phyloP scores from a whole-genome alignment of 2,797 vertebrate genomes.

The Cossypha dichroa region DNA sequence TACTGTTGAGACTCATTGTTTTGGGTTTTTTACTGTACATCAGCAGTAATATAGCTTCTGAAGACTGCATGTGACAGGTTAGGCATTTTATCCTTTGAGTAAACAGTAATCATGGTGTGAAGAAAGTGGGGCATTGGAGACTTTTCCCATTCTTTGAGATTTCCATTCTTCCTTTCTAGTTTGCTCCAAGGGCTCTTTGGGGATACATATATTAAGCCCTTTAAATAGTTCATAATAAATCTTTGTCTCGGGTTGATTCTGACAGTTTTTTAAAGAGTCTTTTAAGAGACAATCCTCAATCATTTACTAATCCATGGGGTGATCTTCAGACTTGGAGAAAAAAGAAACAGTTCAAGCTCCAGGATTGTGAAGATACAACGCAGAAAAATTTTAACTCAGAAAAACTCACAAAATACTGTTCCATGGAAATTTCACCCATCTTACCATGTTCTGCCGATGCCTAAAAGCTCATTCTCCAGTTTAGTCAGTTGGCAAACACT shows the following conservation, averaged over 20 bases:
- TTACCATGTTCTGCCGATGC: not conserved
- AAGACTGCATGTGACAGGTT: conserved; percentile 79
- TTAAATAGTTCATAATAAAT: conserved; percentile 89
- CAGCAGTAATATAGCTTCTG: conserved; percentile 75
- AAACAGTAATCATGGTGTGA: conserved; percentile 82
- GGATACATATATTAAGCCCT: conserved; percentile 88
- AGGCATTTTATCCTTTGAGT: conserved; percentile 83
- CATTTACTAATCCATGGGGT: conserved; percentile 86
- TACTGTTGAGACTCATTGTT: conserved; percentile 66
- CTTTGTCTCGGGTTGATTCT: conserved; percentile 87
- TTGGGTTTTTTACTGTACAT: conserved; percentile 71
- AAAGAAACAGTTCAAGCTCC: conserved; percentile 69
- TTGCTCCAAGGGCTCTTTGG: conserved; percentile 86
- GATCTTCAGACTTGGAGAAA: conserved; percentile 78
- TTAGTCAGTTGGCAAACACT: conserved; percentile 3
- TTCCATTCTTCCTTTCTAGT: conserved; percentile 84
- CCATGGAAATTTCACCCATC: conserved; percentile 29
- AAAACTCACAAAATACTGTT: conserved; percentile 58
- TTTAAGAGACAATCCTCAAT: conserved; percentile 88
- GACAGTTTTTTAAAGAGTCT: conserved; percentile 87
- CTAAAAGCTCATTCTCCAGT: conserved; percentile 37
- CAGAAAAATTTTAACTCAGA: conserved; percentile 68
- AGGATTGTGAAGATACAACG: conserved; percentile 71
- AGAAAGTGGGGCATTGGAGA: conserved; percentile 81
- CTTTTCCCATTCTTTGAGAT: conserved; percentile 84